Base-by-base conservation (phyloP, 2,113 vertebrate species). In the Limanda limanda region DNA sequence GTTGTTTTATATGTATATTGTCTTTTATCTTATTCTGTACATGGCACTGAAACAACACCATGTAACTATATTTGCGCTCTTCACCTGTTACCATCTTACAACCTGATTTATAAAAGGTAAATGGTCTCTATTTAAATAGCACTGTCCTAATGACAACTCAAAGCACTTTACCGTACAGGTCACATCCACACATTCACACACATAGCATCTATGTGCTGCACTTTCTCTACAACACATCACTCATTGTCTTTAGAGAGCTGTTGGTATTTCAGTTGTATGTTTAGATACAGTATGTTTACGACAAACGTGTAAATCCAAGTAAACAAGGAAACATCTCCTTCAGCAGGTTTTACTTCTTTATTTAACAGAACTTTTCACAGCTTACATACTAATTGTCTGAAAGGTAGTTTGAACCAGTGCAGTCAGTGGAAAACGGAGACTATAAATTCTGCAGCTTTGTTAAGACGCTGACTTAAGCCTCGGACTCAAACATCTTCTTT, bases 401-500 rank as follows among this genome's bases (percentile, higher is more conserved):
- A 8, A 21, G 5, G 17, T 21, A 37, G 14, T 7, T 27, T 11
- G 25, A 58, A 47, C 12, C 66, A 47, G 20, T 14, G 42, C 31
- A 47, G 23, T 14, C 51, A 51, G 14, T 35, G 18, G 27, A 51
- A 70, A 27, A 55, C 35, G 35, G 15, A 20, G 2, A 55, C 9
- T 37, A 3, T 10, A 74, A 66, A 31, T 2, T 5, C 23, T 27
- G 47, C 25, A 65, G 48, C 51, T 68, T 54, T 54, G 18, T 20
- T 51, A 51, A 20, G 47, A 51, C 47, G 5, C 47, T 51, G 47
- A 51, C 17, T 94, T 95, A 97, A 83, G 96, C 94, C 90, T 98
- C 97, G 0, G 94, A 93, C 1, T 98, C 98, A 95, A 99, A 98
- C 96, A 98, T 98, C 95, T 99, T 99, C 79, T 96, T 99, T 68